Percentiles rank a stretch among this genome's conserved stretches.
These are phyloP conservation scores for Drosophila novamexicana DNA, from an alignment of 1,140 invertebrate species.

Conservation along the genomic window DNA sequence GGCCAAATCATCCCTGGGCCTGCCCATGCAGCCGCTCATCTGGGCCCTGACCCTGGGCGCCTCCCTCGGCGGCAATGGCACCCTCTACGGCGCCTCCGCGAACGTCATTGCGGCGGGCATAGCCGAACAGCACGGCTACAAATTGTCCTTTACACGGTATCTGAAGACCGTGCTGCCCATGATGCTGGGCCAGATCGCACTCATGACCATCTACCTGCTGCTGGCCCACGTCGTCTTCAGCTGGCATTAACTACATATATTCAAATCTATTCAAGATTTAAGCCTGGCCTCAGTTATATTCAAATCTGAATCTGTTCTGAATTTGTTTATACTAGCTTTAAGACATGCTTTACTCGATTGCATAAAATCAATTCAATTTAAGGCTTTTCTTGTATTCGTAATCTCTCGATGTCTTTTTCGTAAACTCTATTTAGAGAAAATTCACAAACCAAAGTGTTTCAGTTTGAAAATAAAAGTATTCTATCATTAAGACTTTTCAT, in stretches of 20 bases:
- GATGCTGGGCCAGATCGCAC: slow-evolving; percentile 88
- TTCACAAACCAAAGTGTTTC: no score
- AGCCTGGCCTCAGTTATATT: no score
- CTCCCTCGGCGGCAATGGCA: slow-evolving; percentile 92
- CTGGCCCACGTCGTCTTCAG: slow-evolving; percentile 88
- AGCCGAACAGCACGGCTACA: slow-evolving; percentile 92
- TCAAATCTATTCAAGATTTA: no score
- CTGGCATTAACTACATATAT: slow-evolving; percentile 85
- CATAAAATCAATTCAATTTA: no score
- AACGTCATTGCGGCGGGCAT: slow-evolving; percentile 93
- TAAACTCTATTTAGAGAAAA: no score
- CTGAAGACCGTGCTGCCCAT: slow-evolving; percentile 90
- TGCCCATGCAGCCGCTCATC: slow-evolving; percentile 89
- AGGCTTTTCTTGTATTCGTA: no score
- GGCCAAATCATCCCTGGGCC: slow-evolving; percentile 86
- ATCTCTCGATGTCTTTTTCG: no score
- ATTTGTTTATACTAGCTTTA: no score
- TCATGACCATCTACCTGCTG: slow-evolving; percentile 89
- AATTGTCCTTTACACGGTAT: slow-evolving; percentile 87
- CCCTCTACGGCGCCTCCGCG: slow-evolving; percentile 92
- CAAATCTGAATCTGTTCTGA: no score
- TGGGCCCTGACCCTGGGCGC: slow-evolving; percentile 92
- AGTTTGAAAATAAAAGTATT: no score
- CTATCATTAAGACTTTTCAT: no score
- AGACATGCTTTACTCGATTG: no score